Conservation (phyloP, 1,140 invertebrate genomes). For the Tetragonula clypearis region DNA sequence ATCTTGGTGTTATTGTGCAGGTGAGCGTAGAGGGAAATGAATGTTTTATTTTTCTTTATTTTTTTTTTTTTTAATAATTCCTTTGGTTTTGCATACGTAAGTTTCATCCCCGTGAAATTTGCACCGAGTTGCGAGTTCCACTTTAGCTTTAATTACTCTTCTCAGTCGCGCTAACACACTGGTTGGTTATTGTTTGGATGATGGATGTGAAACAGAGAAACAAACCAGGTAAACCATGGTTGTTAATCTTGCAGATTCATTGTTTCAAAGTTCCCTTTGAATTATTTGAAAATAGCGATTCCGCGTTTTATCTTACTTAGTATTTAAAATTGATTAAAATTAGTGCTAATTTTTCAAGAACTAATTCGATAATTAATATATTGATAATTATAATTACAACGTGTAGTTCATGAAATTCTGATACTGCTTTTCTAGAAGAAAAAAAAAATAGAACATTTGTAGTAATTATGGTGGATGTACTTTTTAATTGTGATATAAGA, state of each 20-base stretch:
- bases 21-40: background rate
- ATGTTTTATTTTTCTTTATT: background rate
- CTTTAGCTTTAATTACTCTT: background rate
- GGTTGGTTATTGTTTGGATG: background rate
- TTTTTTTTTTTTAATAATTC: background rate
- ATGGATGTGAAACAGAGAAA: background rate
- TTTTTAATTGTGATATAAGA: too few relatives aligned
- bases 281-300: too few relatives aligned
- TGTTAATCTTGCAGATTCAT: background rate
- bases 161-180: background rate
- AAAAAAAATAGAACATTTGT: too few relatives aligned
- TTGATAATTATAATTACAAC: too few relatives aligned
- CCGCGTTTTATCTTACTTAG: too few relatives aligned
- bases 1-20: background rate
- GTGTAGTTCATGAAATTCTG: too few relatives aligned
- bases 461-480: too few relatives aligned
- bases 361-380: too few relatives aligned
- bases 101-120: background rate
- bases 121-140: background rate
- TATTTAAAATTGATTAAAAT: too few relatives aligned
- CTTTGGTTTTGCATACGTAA: background rate
- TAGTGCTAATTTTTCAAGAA: too few relatives aligned
- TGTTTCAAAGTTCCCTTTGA: background rate
- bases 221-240: background rate
- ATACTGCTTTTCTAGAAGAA: too few relatives aligned